Conservation (phyloP, 2,888 invertebrate species). For the Cryptocephalus primarius region DNA sequence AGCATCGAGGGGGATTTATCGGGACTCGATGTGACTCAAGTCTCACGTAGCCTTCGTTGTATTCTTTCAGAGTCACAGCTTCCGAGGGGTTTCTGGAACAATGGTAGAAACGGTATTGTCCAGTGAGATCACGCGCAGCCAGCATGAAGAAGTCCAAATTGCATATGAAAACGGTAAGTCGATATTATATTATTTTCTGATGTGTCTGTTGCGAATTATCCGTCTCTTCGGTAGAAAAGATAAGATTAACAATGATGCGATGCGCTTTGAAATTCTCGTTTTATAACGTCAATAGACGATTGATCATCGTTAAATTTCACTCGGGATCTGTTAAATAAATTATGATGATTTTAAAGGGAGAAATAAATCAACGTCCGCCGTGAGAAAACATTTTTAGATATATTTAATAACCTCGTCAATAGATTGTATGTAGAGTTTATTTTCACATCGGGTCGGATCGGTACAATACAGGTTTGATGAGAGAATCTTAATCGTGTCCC, state of each 20-base stretch:
- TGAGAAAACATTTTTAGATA: too few species aligned
- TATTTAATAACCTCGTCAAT: too few species aligned
- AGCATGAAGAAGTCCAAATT: conserved; percentile 37
- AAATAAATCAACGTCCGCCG: too few species aligned
- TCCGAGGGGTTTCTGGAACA: conserved; percentile 30
- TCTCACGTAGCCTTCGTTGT: not conserved
- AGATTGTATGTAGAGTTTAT: too few species aligned
- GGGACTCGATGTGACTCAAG: not conserved
- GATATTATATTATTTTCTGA: not conserved
- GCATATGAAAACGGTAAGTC: conserved; percentile 33
- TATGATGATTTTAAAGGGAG: too few species aligned
- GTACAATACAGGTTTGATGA: too few species aligned
- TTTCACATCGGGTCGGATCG: too few species aligned
- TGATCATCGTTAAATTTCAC: not conserved
- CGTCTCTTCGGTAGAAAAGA: not conserved
- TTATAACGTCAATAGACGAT: too few species aligned
- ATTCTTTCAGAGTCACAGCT: conserved; percentile 27
- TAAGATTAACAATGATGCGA: too few species aligned
- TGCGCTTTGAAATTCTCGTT: too few species aligned
- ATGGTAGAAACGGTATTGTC: conserved; percentile 36
- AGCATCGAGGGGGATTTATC: not conserved
- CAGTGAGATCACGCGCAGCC: conserved; percentile 37
- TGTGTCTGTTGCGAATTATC: not conserved
- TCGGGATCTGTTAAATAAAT: not conserved
- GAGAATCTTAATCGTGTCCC: too few species aligned